Conservation (phyloP, 2,888 invertebrate species). For the Eucera pruinosa region DNA sequence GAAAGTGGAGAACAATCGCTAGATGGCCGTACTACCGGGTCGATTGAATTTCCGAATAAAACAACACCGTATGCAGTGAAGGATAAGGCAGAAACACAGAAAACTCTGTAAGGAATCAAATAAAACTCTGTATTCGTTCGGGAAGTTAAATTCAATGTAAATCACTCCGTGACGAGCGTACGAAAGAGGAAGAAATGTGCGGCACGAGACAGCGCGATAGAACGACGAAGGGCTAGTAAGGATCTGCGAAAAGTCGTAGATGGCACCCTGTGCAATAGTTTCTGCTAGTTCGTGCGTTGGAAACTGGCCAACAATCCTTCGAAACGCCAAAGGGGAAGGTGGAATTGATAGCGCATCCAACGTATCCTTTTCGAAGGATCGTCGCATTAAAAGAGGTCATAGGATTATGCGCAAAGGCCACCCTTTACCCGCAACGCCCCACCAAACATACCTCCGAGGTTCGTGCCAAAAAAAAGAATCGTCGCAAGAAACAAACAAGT, state of each 20-base stretch:
- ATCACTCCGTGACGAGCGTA: constrained; percentile 40
- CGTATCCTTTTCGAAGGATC: constrained; percentile 58
- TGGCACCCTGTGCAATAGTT: constrained; percentile 9
- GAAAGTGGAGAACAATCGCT: background rate
- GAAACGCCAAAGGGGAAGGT: constrained; percentile 70
- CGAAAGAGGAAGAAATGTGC: constrained; percentile 31
- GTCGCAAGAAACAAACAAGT: constrained; percentile 49
- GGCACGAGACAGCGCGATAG: constrained; percentile 17
- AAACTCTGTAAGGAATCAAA: too few relatives aligned
- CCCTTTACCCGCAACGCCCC: constrained; percentile 64
- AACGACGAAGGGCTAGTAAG: constrained; percentile 37
- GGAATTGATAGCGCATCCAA: constrained; percentile 70
- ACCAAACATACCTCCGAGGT: background rate
- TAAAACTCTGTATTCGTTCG: background rate
- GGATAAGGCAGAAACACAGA: background rate
- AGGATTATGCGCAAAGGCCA: constrained; percentile 71
- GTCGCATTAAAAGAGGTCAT: constrained; percentile 73
- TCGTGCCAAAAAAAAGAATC: constrained; percentile 47
- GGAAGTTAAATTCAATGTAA: constrained; percentile 40
- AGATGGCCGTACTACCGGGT: background rate
- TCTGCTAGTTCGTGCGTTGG: constrained; percentile 64
- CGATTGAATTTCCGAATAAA: background rate
- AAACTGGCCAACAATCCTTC: constrained; percentile 74
- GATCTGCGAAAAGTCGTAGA: constrained; percentile 33
- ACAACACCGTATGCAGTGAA: background rate